Percentiles rank a stretch among this genome's conserved stretches.
These are phyloP conservation scores for Eucera pruinosa DNA, from an alignment of 2,888 invertebrate species.

Conservation along the genomic window DNA sequence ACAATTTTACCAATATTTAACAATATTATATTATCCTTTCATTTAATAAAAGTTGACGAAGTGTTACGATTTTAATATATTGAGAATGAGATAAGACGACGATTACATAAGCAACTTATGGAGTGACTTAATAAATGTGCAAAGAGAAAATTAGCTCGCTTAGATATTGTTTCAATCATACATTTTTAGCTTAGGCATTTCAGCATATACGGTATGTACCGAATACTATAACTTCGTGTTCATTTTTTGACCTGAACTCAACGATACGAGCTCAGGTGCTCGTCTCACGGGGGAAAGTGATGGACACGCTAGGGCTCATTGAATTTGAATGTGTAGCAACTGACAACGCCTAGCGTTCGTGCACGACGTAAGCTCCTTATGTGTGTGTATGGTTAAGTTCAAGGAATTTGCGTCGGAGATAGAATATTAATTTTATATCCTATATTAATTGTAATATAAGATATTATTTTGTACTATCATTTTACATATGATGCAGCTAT, in stretches of 20 bases:
- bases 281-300: background rate
- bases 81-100: too few relatives aligned
- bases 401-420: background rate
- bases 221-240: background rate
- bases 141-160: background rate
- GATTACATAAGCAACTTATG: too few relatives aligned
- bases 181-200: constrained; percentile 22
- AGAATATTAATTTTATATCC: background rate
- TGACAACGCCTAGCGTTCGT: constrained; percentile 7
- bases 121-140: background rate
- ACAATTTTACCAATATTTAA: too few relatives aligned
- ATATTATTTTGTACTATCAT: background rate
- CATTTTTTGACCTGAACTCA: constrained; percentile 1
- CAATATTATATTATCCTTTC: too few relatives aligned
- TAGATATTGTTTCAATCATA: background rate
- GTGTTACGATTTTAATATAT: too few relatives aligned
- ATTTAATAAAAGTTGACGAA: too few relatives aligned
- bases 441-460: background rate
- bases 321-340: background rate
- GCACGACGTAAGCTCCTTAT: background rate
- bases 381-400: background rate
- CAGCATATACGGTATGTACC: constrained; percentile 2
- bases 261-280: constrained; percentile 6
- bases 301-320: background rate
- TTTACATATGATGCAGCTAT: background rate